Conservation (phyloP, 1,140 invertebrate species). For the Parasteatoda tepidariorum region DNA sequence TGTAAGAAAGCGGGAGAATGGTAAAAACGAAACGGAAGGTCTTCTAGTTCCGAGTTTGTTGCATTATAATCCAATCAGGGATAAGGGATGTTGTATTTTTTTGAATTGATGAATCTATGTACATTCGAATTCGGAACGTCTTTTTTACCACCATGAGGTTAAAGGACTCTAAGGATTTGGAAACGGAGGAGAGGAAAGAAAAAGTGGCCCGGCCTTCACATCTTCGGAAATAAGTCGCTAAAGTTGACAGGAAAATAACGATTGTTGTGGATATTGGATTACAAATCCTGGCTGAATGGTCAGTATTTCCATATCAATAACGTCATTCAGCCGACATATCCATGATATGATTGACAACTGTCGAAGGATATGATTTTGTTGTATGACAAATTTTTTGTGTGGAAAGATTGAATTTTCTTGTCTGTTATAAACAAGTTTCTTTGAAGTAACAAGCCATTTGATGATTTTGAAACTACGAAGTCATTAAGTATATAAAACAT, state of each 20-base stretch:
- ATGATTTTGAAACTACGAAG: too few relatives aligned
- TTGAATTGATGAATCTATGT: constrained; percentile 10
- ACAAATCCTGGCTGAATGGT: background rate
- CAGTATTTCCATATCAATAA: constrained; percentile 40
- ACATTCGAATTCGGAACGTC: background rate
- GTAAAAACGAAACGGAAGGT: constrained; percentile 14
- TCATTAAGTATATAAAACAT: too few relatives aligned
- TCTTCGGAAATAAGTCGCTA: constrained; percentile 17
- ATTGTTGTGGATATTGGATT: background rate
- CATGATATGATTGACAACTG: background rate
- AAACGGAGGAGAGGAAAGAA: background rate
- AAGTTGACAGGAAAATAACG: constrained; percentile 24
- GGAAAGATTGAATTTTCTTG: too few relatives aligned
- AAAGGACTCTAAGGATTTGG: background rate
- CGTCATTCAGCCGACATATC: background rate
- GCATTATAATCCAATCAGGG: constrained; percentile 56
- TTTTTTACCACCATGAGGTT: constrained; percentile 21
- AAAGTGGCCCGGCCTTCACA: constrained; percentile 1
- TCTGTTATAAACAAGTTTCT: too few relatives aligned
- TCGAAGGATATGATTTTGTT: background rate
- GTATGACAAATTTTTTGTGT: background rate
- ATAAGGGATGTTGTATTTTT: constrained; percentile 12
- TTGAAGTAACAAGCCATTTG: too few relatives aligned
- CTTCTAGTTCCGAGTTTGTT: background rate
- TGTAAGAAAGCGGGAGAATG: constrained; percentile 25